A percentile compares a stretch with the other conserved stretches of the same genome.
These are phyloP conservation scores for Tetragonula clypearis DNA, from an alignment of 1,140 invertebrate genomes.

Conservation along the genomic window DNA sequence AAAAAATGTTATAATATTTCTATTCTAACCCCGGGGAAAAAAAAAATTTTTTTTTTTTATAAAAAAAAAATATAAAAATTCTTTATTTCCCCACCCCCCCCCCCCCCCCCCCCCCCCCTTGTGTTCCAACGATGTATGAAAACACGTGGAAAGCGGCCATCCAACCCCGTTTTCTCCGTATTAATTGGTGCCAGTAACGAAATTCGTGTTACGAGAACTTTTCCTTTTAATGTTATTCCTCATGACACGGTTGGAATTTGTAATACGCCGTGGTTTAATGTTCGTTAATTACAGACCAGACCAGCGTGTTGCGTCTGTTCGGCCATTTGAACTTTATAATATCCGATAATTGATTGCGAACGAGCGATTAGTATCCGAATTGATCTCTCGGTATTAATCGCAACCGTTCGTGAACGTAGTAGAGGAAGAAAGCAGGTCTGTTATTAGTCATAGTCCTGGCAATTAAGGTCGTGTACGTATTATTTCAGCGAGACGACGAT, in stretches of 20 bases:
- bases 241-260: neutral
- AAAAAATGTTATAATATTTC: too few species aligned
- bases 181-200: constrained; percentile 1
- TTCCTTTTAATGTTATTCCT: neutral
- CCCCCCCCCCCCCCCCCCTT: too few species aligned
- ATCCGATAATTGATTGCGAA: neutral
- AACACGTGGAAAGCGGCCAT: constrained; percentile 10
- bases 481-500: neutral
- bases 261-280: neutral
- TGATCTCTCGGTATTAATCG: neutral
- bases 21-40: too few species aligned
- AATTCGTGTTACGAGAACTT: constrained; percentile 3
- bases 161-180: neutral
- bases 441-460: neutral
- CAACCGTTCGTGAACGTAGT: neutral
- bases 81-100: too few species aligned
- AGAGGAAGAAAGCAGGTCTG: neutral
- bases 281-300: neutral
- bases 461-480: constrained; percentile 53
- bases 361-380: neutral
- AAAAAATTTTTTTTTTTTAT: too few species aligned
- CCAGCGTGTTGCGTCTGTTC: too few species aligned
- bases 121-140: neutral
- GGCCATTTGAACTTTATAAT: neutral
- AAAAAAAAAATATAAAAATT: too few species aligned